Conservation (phyloP, 2,113 vertebrate genomes). For the Galemys pyrenaicus region DNA sequence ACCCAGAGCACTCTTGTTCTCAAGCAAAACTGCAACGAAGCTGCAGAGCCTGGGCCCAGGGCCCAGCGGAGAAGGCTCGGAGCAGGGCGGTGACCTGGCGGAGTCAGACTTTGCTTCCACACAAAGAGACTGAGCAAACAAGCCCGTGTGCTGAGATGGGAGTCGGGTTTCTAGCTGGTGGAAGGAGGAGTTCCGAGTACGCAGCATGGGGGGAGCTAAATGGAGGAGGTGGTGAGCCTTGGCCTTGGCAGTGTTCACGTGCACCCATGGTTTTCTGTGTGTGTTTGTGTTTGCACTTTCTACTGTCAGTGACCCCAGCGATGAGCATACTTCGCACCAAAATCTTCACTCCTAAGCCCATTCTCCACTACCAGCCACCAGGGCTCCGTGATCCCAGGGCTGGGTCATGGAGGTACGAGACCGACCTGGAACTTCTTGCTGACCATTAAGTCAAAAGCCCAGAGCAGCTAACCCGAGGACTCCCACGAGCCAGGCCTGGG, state of each 20-base stretch:
- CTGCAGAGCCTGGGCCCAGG: not conserved
- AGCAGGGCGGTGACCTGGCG: not conserved
- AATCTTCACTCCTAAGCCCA: conserved; percentile 9
- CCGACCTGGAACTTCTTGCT: not conserved
- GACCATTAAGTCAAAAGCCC: not conserved
- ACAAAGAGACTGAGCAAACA: not conserved
- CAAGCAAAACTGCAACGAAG: not conserved
- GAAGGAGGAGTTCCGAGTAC: not conserved
- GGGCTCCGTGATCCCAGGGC: not conserved
- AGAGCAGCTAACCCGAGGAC: not conserved
- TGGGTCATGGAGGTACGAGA: not conserved
- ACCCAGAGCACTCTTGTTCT: not conserved
- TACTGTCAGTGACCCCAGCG: not conserved
- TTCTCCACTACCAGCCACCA: not conserved
- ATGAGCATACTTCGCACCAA: not conserved
- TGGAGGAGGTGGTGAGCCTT: not conserved
- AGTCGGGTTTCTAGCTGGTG: not conserved
- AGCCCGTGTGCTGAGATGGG: not conserved
- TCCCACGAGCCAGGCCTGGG: not conserved
- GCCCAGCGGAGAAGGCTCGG: not conserved
- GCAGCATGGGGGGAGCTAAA: not conserved
- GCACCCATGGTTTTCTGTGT: not conserved
- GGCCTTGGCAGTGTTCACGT: not conserved
- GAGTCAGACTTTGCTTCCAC: not conserved
- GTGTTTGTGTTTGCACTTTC: not conserved